A percentile compares a stretch with the other conserved stretches of the same genome.
Conservation (phyloP, 2,113 vertebrate genomes). For the Acanthisitta chloris region DNA sequence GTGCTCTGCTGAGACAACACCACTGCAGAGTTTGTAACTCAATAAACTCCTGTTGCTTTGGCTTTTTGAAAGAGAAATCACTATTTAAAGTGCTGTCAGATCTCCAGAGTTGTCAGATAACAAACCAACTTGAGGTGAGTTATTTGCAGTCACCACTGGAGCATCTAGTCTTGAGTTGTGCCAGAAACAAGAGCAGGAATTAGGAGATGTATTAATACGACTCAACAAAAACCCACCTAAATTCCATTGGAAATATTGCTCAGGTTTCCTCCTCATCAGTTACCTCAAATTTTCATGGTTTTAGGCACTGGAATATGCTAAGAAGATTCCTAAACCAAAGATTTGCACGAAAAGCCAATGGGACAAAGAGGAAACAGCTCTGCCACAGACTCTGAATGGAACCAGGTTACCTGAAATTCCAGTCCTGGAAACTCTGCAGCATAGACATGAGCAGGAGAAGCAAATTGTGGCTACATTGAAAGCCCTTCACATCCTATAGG, state of each 20-base stretch:
- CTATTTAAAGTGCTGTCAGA: background rate
- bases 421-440: conserved; percentile 76
- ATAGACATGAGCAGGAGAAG: conserved; percentile 86
- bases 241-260: background rate
- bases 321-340: conserved; percentile 82
- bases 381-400: background rate
- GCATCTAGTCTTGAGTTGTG: background rate
- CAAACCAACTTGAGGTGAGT: background rate
- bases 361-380: background rate
- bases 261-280: background rate
- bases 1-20: background rate
- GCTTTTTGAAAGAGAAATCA: background rate
- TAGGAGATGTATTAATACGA: background rate
- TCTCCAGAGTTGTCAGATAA: background rate
- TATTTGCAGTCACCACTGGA: background rate
- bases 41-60: background rate
- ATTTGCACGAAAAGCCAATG: background rate
- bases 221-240: background rate
- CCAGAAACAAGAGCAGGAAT: background rate
- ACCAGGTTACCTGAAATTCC: conserved; percentile 60
- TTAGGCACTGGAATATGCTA: conserved; percentile 91
- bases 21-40: too few relatives aligned
- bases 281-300: background rate
- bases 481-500: conserved; percentile 67
- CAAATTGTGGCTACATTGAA: conserved; percentile 78